Conservation (phyloP, 2,113 vertebrate species). For the Cinclus mexicanus region DNA sequence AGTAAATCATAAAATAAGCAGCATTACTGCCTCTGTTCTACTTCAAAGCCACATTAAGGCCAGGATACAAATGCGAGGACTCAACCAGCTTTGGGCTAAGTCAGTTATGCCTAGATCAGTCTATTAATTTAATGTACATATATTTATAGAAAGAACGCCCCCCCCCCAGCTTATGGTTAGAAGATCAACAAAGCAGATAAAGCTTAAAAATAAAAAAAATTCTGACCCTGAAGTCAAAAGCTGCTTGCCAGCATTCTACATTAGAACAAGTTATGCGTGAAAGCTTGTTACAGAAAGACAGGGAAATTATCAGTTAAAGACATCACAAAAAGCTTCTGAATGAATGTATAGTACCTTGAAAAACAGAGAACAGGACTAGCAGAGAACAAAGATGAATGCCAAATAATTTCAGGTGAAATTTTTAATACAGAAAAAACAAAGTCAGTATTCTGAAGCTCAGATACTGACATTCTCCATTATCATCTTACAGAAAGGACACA, state of each 20-base stretch:
- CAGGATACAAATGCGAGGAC: background rate
- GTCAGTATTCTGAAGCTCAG: background rate
- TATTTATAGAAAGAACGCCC: background rate
- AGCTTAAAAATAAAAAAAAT: background rate
- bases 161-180: background rate
- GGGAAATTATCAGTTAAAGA: background rate
- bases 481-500: background rate
- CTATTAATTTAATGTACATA: background rate
- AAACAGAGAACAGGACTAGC: background rate
- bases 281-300: background rate
- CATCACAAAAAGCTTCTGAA: background rate
- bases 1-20: background rate
- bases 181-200: background rate
- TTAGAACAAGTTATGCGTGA: background rate
- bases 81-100: background rate
- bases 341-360: background rate
- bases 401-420: background rate
- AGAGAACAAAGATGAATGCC: background rate
- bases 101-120: background rate
- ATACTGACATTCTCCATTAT: background rate
- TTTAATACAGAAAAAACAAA: background rate
- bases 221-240: background rate
- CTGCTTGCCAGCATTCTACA: background rate
- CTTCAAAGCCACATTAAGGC: rapidly evolving
- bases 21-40: background rate